Evolutionary conservation across 2,113 vertebrate species (phyloP), one percentile per base, ranked within the genome.

Genomic region (Phalacrocorax brasilianus): DNA sequence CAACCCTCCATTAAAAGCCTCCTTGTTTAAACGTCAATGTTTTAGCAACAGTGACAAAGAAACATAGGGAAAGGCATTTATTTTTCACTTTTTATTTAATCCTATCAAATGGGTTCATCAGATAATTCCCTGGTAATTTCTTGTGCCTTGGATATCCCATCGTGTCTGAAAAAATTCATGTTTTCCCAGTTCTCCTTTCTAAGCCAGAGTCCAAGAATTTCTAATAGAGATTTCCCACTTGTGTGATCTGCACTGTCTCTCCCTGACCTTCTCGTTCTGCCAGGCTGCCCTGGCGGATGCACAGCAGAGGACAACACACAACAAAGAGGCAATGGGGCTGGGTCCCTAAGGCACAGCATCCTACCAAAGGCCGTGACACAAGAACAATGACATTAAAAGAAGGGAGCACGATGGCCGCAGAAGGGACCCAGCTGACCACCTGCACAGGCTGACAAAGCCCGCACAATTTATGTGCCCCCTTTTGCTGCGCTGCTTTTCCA

Each of bases 1-100:
- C 97, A 97, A 97, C 97, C 97, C 97, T 97, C 96, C 96, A 97
- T 97, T 97, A 97, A 95, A 97, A 97, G 80, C 91, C 33, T 96
- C 79, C 91, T 97, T 97, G 96, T 97, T 97, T 97, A 97, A 97
- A 97, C 94, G 89, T 97, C 97, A 97, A 96, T 97, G 96, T 97
- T 97, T 97, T 97, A 97, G 92, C 83, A 97, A 96, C 53, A 96
- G 72, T 95, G 95, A 97, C 94, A 97, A 92, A 95, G 94, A 96
- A 88, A 93, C 76, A 89, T 9, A 38, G 80, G 78, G 59, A 89
- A 92, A 90, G 95, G 77, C 93, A 92, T 85, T 88, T 95, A 95
- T 97, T 95, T 95, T 93, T 89, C 70, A 77, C 85, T 85, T 84
- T 96, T 95, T 93, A 62, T 95, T 90, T 94, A 90, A 94, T 88